These are phyloP conservation scores for Hirundichthys speculiger DNA, from an alignment of 2,113 vertebrate species.

Conservation along the genomic window DNA sequence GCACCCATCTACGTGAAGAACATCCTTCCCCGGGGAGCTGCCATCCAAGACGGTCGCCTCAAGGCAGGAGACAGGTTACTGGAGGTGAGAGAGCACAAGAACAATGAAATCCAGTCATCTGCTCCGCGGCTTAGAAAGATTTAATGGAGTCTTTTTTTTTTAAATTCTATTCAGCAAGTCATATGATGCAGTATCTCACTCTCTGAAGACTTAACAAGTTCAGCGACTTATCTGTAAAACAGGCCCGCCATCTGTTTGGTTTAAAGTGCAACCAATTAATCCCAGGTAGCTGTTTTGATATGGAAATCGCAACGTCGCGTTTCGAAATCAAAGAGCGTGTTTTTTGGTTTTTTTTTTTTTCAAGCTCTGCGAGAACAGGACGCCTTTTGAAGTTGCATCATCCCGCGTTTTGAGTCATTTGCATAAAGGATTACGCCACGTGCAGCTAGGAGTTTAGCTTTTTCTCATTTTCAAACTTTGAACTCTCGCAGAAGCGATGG, in stretches of 20 bases:
- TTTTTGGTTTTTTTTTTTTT: slow-evolving; percentile 5
- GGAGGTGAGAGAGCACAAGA: slow-evolving; percentile 81
- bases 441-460: neutral
- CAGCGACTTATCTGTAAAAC: neutral
- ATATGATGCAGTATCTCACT: too few species aligned
- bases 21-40: slow-evolving; percentile 94
- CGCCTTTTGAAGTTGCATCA: slow-evolving; percentile 26
- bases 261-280: slow-evolving; percentile 10
- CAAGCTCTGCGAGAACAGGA: neutral
- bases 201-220: too few species aligned
- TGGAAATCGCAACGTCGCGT: slow-evolving; percentile 7
- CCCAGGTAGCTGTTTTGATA: slow-evolving; percentile 7
- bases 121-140: too few species aligned
- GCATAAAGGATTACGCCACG: slow-evolving; percentile 37
- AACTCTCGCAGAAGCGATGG: neutral
- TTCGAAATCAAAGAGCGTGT: slow-evolving; percentile 24
- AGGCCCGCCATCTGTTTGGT: slow-evolving; percentile 2
- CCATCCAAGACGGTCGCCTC: slow-evolving; percentile 94
- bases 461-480: slow-evolving; percentile 14
- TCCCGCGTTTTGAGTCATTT: slow-evolving; percentile 15
- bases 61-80: slow-evolving; percentile 94
- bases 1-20: slow-evolving; percentile 98
- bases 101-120: too few species aligned
- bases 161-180: too few species aligned
- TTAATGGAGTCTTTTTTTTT: too few species aligned